Base-by-base conservation (phyloP, 2,113 vertebrate species). In the Lycocorax pyrrhopterus region DNA sequence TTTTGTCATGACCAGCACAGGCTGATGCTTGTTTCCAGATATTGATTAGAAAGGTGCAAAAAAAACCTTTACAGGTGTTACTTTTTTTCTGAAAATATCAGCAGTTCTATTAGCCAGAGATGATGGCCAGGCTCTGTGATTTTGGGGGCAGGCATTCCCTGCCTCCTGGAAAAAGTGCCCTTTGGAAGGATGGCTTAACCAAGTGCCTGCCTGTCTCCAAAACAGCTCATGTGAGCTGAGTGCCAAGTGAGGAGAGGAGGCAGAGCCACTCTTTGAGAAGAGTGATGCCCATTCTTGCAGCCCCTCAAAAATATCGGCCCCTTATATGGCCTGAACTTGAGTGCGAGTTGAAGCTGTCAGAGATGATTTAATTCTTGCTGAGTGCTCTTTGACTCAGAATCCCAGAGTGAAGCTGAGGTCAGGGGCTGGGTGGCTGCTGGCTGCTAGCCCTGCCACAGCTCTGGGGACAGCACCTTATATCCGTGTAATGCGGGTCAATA, bases 381-480 rank as follows among this genome's bases (percentile, higher is more conserved):
- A 91, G 52, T 78, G 81, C 89, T 93, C 81, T 94, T 94, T 89
- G 87, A 94, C 62, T 85, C 53, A 51, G 77, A 94, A 80, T 64
- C 49, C 80, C 83, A 89, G 56, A 91, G 64, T 41, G 71, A 93
- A 94, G 88, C 74, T 41, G 86, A 94, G 81, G 74, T 90, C 91
- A 87, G 87, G 44, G 58, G 37, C 46, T 74, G 3, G 0, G 35
- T 62, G 84, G 6, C 89, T 85, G 75, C 52, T 90, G 94, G 85
- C 71, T 79, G 56, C 66, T 33, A 49, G 74, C 81, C 73, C 77
- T 58, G 37, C 49, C 87, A 75, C 37, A 52, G 77, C 71, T 68
- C 59, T 4, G 16, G 75, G 62, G 62, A 60, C 62, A 73, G 78
- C 75, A 80, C 44, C 29, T n/a, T 4, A 0, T 25, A 30, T 63